Evolutionary conservation across 2,113 vertebrate genomes (phyloP).

Genomic region (Acinonyx jubatus): DNA sequence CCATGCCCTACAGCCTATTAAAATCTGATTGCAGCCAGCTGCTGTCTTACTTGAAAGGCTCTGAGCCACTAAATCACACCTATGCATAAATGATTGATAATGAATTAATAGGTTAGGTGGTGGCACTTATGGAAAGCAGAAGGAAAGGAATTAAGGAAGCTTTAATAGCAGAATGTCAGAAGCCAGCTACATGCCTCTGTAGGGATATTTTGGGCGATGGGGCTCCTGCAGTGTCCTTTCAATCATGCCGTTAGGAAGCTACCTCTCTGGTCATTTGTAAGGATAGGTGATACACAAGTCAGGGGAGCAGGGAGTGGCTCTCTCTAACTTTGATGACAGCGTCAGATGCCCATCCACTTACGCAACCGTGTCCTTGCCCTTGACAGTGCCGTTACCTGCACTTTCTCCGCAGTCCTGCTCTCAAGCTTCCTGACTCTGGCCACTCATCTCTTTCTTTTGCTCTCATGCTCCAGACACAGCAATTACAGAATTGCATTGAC

Average conservation of each 20-base stretch:
- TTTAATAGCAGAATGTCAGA: constrained; percentile 29
- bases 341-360: not conserved
- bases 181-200: not conserved
- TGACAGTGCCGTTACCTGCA: not conserved
- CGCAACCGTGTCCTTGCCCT: not conserved
- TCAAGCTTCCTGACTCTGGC: no score
- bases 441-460: not conserved
- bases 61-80: constrained; percentile 54
- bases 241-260: not conserved
- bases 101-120: constrained; percentile 63
- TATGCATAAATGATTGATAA: constrained; percentile 56
- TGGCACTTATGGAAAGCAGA: constrained; percentile 41
- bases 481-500: not conserved
- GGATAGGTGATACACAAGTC: not conserved
- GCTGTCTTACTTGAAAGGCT: constrained; percentile 34
- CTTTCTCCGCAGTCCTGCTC: not conserved
- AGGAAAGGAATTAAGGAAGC: constrained; percentile 1
- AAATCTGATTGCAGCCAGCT: not conserved
- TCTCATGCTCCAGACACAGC: not conserved
- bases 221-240: not conserved
- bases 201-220: not conserved
- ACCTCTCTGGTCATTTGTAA: not conserved
- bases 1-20: not conserved
- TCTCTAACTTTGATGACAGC: not conserved
- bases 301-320: not conserved